Conservation (phyloP, 2,113 vertebrate species). For the Sisor rabdophorus region DNA sequence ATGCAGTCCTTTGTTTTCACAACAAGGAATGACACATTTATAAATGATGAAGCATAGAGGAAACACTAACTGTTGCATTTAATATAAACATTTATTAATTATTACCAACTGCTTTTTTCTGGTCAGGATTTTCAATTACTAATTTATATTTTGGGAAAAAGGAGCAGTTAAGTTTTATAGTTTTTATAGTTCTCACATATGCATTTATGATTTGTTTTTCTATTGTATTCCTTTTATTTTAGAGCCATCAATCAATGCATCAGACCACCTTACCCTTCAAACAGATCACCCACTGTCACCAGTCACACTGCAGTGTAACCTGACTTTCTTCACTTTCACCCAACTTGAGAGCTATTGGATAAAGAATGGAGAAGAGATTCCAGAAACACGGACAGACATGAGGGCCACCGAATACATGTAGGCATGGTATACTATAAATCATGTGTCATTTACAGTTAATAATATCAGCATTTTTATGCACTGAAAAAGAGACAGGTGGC, state of each 20-base stretch:
- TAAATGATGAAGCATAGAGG: neutral
- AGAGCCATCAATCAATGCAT: constrained; percentile 85
- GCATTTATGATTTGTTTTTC: neutral
- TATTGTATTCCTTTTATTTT: constrained; percentile 53
- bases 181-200: neutral
- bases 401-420: constrained; percentile 81
- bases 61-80: constrained; percentile 1
- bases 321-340: constrained; percentile 71
- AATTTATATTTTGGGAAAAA: neutral
- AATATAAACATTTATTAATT: neutral
- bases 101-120: neutral
- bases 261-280: constrained; percentile 73
- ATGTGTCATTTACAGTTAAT: neutral
- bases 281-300: constrained; percentile 46
- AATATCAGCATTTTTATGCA: no score
- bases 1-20: neutral
- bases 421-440: constrained; percentile 24
- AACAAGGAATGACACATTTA: neutral
- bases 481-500: no score
- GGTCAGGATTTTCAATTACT: neutral
- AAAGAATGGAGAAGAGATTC: constrained; percentile 87
- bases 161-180: neutral
- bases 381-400: constrained; percentile 63
- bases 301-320: constrained; percentile 88
- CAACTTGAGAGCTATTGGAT: constrained; percentile 83